These are phyloP conservation scores for Glareola pratincola DNA, from an alignment of 2,113 vertebrate genomes.

Conservation along the genomic window DNA sequence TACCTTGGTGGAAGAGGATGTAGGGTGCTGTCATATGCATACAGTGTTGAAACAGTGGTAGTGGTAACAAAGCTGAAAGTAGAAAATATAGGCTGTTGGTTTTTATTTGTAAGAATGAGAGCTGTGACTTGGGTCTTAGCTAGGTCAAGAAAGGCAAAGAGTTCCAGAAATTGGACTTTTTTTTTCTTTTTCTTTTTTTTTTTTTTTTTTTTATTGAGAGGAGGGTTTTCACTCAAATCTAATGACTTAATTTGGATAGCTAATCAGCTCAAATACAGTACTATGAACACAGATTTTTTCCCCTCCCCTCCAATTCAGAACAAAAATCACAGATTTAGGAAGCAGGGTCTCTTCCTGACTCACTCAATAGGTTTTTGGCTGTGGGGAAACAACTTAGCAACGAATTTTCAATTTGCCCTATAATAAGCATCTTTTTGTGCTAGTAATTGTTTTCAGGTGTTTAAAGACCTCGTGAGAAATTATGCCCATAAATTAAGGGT, in stretches of 20 bases:
- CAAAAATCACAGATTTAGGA: background rate
- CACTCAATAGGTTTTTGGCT: background rate
- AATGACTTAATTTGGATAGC: background rate
- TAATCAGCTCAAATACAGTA: background rate
- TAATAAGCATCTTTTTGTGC: background rate
- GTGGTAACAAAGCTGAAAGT: background rate
- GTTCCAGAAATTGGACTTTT: background rate
- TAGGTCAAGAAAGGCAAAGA: background rate
- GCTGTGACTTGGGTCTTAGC: background rate
- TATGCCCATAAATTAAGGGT: background rate
- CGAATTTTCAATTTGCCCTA: background rate
- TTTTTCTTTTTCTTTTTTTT: background rate
- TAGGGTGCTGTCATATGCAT: background rate
- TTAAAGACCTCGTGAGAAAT: background rate
- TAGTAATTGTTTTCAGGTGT: background rate
- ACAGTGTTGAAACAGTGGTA: background rate
- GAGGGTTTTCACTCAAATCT: background rate
- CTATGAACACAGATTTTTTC: background rate
- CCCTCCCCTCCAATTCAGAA: background rate
- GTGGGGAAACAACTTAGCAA: background rate
- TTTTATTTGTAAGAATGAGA: background rate
- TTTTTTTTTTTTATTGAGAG: no score
- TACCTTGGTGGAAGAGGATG: background rate
- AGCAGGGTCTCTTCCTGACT: background rate
- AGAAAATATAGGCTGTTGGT: background rate